Conservation (phyloP, 2,888 invertebrate species). For the Ectemnius continuus region DNA sequence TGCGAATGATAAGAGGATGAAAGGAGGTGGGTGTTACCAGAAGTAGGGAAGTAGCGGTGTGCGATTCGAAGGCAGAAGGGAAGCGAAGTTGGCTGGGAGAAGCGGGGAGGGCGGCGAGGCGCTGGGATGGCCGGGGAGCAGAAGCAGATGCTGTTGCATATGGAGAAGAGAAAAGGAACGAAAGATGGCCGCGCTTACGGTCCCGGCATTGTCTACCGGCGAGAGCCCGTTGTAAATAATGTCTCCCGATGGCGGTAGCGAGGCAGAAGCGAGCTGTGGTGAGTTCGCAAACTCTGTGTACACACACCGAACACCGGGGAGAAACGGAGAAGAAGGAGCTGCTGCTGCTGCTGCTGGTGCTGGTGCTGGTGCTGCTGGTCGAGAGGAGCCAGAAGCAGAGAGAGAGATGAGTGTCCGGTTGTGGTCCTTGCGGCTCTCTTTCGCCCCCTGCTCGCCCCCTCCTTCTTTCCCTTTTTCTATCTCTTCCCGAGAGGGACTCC, state of each 20-base stretch:
- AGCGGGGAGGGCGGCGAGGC: constrained; percentile 6
- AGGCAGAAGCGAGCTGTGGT: constrained; percentile 59
- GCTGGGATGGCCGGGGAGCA: constrained; percentile 41
- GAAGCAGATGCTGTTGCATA: constrained; percentile 75
- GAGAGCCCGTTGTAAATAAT: constrained; percentile 74
- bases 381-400: too few relatives aligned
- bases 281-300: constrained; percentile 63
- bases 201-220: constrained; percentile 73
- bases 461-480: constrained; percentile 7
- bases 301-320: too few relatives aligned
- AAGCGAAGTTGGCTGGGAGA: background rate
- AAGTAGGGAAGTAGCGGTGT: constrained; percentile 1
- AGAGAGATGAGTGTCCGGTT: constrained; percentile 58
- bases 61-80: background rate
- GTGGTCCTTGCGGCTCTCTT: constrained; percentile 57
- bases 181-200: constrained; percentile 70
- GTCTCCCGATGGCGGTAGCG: constrained; percentile 66
- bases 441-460: constrained; percentile 38
- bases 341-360: too few relatives aligned
- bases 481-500: constrained; percentile 6
- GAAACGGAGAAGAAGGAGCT: too few relatives aligned
- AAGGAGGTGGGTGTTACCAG: constrained; percentile 6
- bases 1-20: too few relatives aligned
- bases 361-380: too few relatives aligned
- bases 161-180: constrained; percentile 76